phyloP scores from a whole-genome alignment of 2,888 invertebrate genomes.

The Beris morrisii region DNA sequence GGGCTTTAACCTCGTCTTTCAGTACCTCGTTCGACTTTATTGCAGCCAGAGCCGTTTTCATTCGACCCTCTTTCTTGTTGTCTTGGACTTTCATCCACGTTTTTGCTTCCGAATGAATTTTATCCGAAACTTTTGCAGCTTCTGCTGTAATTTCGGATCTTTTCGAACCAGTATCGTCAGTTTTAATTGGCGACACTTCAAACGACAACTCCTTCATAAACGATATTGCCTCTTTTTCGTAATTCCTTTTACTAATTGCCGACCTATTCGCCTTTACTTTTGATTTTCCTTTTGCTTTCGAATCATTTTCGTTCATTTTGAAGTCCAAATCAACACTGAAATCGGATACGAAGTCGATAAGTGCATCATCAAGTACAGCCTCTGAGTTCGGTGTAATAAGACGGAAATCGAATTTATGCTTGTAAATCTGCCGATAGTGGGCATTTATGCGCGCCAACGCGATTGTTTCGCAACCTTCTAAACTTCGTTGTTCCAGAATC shows the following conservation, averaged over 20 bases:
- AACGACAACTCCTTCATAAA: constrained; percentile 48
- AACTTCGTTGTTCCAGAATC: constrained; percentile 67
- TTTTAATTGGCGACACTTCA: constrained; percentile 34
- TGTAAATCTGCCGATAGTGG: constrained; percentile 67
- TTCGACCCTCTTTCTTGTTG: constrained; percentile 56
- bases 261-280: constrained; percentile 41
- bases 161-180: background rate
- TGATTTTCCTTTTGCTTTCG: constrained; percentile 32
- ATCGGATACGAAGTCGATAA: constrained; percentile 54
- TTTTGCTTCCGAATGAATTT: constrained; percentile 45
- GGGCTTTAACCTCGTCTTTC: constrained; percentile 57
- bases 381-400: constrained; percentile 70
- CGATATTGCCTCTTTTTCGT: constrained; percentile 52
- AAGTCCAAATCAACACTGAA: constrained; percentile 60
- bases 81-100: constrained; percentile 51
- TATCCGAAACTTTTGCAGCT: constrained; percentile 38
- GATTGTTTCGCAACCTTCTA: constrained; percentile 66
- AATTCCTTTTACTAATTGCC: constrained; percentile 48
- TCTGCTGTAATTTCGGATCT: constrained; percentile 37
- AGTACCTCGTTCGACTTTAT: constrained; percentile 55
- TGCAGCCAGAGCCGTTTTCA: constrained; percentile 46
- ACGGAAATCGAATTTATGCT: constrained; percentile 61
- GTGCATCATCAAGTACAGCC: constrained; percentile 63
- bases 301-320: constrained; percentile 55
- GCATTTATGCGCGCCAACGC: constrained; percentile 66